Evolutionary conservation across 2,797 vertebrate genomes (phyloP), one percentile per base, ranked within the genome.

Genomic region (Hemitrygon akajei): DNA sequence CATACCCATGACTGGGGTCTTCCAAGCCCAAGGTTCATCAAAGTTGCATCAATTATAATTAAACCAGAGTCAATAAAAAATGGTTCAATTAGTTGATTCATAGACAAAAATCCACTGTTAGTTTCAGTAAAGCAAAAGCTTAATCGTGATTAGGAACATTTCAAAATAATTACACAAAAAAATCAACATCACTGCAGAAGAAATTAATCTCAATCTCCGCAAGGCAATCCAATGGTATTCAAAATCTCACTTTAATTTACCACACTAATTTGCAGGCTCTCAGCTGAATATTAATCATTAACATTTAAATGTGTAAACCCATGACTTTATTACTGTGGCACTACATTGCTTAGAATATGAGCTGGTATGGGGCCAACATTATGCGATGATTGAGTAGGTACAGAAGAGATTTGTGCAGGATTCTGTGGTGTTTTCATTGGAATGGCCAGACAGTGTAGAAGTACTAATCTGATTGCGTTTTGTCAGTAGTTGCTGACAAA

Each of bases 381-480:
- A 60, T 18, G 30, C 27, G 14, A 87, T 63, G 27, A 3, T 1
- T 63, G 84, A 87, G 11, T 25, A 60, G 82, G 12, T 60, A 16
- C 56, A 86, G 82, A n/a, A 86, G 84, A 66, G 14, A 87, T 87
- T 30, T 47, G 47, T 71, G 69, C 20, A 89, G 20, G 12, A 69
- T 22, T 89, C 86, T 37, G 86, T 25, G 60, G 1, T 69, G n/a
- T 22, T 69, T 63, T 89, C 60, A 89, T 22, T 89, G n/a, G n/a
- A 34, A 16, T 20, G 34, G 63, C n/a, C 16, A 89, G 7, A n/a
- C n/a, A 89, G 86, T 66, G n/a, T 69, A 40, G 63, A 89, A 69
- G 86, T 37, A 4, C 69, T 66, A 66, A 89, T 89, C 60, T 89
- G 7, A 20, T 89, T 89, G 63, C 84, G n/a, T 87, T 87, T 63